These are phyloP conservation scores for Galerucella nymphaeae DNA, from an alignment of 2,888 invertebrate species.

Conservation along the genomic window DNA sequence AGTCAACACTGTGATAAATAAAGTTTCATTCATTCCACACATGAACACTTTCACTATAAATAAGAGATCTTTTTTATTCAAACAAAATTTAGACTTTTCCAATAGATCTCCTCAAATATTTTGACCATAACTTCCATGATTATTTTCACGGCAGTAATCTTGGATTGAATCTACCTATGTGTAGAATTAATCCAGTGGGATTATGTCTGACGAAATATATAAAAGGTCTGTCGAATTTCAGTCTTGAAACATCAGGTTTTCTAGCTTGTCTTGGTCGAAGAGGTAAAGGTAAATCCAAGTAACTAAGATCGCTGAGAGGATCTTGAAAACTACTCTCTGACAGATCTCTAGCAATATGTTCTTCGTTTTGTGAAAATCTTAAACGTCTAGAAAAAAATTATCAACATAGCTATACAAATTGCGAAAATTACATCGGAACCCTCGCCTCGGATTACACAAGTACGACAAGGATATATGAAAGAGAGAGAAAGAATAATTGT, in stretches of 20 bases:
- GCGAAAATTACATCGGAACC: too few species aligned
- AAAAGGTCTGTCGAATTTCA: slow-evolving; percentile 89
- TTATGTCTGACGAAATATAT: slow-evolving; percentile 90
- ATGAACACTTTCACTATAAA: slow-evolving; percentile 4
- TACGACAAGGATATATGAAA: too few species aligned
- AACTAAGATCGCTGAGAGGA: slow-evolving; percentile 69
- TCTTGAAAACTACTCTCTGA: slow-evolving; percentile 69
- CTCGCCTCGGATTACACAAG: too few species aligned
- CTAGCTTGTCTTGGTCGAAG: slow-evolving; percentile 78
- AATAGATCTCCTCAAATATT: background rate
- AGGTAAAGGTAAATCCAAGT: slow-evolving; percentile 72
- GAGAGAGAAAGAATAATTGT: too few species aligned
- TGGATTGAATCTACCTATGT: slow-evolving; percentile 89
- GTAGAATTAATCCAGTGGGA: slow-evolving; percentile 89
- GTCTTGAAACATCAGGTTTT: slow-evolving; percentile 76
- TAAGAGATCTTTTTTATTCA: background rate
- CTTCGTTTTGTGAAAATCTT: slow-evolving; percentile 15
- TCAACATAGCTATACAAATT: background rate
- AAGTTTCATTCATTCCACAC: background rate
- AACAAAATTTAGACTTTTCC: background rate
- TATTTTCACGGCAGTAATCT: slow-evolving; percentile 76
- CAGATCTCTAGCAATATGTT: slow-evolving; percentile 7
- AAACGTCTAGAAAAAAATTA: slow-evolving; percentile 21
- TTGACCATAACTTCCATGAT: too few species aligned
- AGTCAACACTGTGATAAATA: background rate